Conservation (phyloP, 1,140 invertebrate genomes). For the Rhyacophila brunnea region DNA sequence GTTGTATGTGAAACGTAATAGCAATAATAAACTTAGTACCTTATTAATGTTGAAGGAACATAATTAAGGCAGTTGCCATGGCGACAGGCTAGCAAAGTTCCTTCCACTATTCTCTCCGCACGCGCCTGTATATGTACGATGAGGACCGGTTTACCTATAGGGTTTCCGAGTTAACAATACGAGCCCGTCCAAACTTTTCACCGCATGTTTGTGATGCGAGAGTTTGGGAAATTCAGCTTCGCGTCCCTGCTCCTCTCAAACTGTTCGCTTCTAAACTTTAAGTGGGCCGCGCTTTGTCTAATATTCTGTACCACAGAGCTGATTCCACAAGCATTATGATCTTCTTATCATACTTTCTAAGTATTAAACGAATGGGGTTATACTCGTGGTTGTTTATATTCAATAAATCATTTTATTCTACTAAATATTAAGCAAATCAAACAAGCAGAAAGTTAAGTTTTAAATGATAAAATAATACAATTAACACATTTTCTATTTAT, state of each 20-base stretch:
- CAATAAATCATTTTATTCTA: no score
- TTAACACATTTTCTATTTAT: no score
- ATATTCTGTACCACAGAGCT: no score
- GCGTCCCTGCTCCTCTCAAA: conserved; percentile 8
- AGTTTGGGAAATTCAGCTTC: not conserved
- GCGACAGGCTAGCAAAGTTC: conserved; percentile 23
- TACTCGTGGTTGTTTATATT: no score
- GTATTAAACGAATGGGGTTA: no score
- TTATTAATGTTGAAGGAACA: conserved; percentile 37
- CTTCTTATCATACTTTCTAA: no score
- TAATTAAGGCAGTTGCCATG: conserved; percentile 36
- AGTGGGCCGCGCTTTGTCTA: no score
- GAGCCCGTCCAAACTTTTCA: conserved; percentile 21
- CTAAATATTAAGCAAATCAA: no score
- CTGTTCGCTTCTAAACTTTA: not conserved
- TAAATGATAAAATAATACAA: no score
- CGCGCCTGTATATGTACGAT: not conserved
- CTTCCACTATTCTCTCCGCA: conserved; percentile 14
- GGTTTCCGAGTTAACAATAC: conserved; percentile 16
- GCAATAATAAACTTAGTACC: conserved; percentile 38
- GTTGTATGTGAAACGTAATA: conserved; percentile 36
- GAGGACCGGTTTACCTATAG: conserved; percentile 24
- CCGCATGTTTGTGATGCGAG: conserved; percentile 23
- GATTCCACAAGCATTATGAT: no score
- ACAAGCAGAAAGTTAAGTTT: no score